Evolutionary conservation across 1,140 invertebrate species (phyloP).

Genomic region (Diploscapter pachys): DNA sequence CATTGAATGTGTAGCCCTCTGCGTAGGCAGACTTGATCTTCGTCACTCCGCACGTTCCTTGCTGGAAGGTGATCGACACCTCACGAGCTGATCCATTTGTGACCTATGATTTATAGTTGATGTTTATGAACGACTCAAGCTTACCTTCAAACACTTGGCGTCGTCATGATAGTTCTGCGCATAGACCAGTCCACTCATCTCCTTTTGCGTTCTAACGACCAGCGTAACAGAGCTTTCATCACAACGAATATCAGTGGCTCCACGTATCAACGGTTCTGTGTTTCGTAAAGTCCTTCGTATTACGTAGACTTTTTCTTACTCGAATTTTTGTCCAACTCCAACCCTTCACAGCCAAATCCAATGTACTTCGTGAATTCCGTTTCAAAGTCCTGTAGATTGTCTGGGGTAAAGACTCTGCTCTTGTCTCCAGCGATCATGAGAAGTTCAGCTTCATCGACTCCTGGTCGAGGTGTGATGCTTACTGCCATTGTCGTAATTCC

Average conservation of each 20-base stretch:
- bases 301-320: constrained; percentile 29
- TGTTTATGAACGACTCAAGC: neutral
- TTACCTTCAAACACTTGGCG: constrained; percentile 38
- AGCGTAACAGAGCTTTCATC: constrained; percentile 54
- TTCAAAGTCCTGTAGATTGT: constrained; percentile 48
- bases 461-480: constrained; percentile 24
- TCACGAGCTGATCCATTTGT: constrained; percentile 41
- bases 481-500: constrained; percentile 31
- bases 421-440: constrained; percentile 45
- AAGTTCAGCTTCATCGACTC: constrained; percentile 50
- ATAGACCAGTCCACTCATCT: constrained; percentile 54
- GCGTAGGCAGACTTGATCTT: constrained; percentile 46
- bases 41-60: constrained; percentile 50
- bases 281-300: neutral
- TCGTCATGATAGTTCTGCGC: constrained; percentile 54
- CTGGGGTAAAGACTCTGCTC: constrained; percentile 50
- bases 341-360: constrained; percentile 53
- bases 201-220: constrained; percentile 52
- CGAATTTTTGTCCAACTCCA: constrained; percentile 48
- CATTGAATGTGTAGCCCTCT: constrained; percentile 53
- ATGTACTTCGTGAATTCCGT: constrained; percentile 52
- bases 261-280: constrained; percentile 52
- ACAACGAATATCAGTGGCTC: constrained; percentile 54
- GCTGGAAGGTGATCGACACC: constrained; percentile 49
- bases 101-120: neutral